Evolutionary conservation across 2,113 vertebrate genomes (phyloP).

Genomic region (Hypomesus transpacificus): DNA sequence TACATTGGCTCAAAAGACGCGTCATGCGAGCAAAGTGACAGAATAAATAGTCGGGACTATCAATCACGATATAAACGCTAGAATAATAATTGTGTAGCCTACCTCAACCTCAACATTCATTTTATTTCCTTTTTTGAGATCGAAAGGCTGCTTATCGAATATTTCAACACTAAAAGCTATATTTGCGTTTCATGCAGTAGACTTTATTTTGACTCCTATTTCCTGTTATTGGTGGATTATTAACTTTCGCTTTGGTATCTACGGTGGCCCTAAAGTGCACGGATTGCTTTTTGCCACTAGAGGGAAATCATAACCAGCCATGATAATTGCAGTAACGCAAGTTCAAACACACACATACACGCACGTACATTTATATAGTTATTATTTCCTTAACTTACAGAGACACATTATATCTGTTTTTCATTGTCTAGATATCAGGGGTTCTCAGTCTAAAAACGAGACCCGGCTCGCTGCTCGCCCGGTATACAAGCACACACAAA

Average conservation of each 20-base stretch:
- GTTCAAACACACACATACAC: not conserved
- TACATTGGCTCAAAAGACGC: not conserved
- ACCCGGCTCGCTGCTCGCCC: no score
- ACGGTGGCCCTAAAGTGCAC: not conserved
- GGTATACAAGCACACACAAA: no score
- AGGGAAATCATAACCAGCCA: no score
- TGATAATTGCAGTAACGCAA: not conserved
- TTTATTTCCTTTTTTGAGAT: not conserved
- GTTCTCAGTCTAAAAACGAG: no score
- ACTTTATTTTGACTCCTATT: no score
- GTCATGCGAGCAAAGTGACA: not conserved
- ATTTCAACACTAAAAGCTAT: not conserved
- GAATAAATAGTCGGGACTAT: not conserved
- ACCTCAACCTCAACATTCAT: slow-evolving; percentile 54
- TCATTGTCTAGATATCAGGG: no score
- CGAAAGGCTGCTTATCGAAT: not conserved
- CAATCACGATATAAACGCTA: not conserved
- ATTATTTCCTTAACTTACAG: no score
- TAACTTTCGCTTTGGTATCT: not conserved
- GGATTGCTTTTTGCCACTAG: no score
- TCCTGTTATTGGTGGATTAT: not conserved
- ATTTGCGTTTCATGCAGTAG: not conserved
- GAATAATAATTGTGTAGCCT: not conserved
- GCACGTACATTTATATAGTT: not conserved
- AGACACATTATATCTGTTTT: no score